These are phyloP conservation scores for Junonia oenone DNA, from an alignment of 2,888 invertebrate species.

Conservation along the genomic window DNA sequence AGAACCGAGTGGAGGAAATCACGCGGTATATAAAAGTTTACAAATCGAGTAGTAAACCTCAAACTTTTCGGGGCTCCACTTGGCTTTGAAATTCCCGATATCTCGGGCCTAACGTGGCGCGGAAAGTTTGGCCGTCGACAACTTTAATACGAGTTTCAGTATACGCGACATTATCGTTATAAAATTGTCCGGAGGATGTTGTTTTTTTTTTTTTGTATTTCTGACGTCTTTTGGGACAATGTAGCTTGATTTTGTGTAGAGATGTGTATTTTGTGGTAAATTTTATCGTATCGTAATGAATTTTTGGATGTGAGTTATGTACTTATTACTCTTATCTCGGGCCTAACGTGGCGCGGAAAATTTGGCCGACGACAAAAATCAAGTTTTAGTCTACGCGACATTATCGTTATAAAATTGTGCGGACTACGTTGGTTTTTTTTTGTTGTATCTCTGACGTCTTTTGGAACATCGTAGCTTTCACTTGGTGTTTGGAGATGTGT, in stretches of 20 bases:
- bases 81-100: slow-evolving; percentile 26
- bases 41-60: slow-evolving; percentile 31
- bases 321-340: too few species aligned
- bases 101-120: slow-evolving; percentile 16
- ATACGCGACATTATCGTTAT: slow-evolving; percentile 6
- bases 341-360: slow-evolving; percentile 7
- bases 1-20: neutral
- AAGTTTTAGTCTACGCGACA: slow-evolving; percentile 2
- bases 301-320: too few species aligned
- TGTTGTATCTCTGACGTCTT: neutral
- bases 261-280: neutral
- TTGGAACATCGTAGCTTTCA: neutral
- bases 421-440: neutral
- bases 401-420: slow-evolving; percentile 6
- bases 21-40: slow-evolving; percentile 28
- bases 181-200: neutral
- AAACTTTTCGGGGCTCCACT: slow-evolving; percentile 28
- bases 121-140: slow-evolving; percentile 9
- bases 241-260: neutral
- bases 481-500: neutral
- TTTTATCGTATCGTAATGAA: slow-evolving; percentile 27
- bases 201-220: neutral
- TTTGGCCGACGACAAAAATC: slow-evolving; percentile 7
- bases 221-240: neutral
- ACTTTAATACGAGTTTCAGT: slow-evolving; percentile 8